Evolutionary conservation across 2,113 vertebrate genomes (phyloP).

Genomic region (Equus quagga): DNA sequence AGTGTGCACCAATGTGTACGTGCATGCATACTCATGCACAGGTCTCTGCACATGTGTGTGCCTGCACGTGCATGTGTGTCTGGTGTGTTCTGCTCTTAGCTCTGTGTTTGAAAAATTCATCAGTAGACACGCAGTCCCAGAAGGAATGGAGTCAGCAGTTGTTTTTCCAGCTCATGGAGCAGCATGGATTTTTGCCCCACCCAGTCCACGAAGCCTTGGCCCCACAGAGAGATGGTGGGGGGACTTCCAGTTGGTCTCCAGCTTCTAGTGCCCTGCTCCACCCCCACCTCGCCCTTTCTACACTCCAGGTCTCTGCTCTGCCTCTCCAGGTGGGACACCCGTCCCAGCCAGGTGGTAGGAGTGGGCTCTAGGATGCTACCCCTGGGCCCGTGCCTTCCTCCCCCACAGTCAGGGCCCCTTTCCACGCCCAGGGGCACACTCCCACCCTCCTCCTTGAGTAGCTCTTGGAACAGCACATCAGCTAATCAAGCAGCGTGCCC

Average conservation of each 20-base stretch:
- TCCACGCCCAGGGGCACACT: slow-evolving; percentile 23
- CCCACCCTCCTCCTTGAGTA: slow-evolving; percentile 9
- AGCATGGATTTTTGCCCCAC: not conserved
- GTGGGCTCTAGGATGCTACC: not conserved
- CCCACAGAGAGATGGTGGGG: not conserved
- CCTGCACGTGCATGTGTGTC: not conserved
- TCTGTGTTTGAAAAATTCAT: slow-evolving; percentile 64
- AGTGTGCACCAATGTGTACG: too few species aligned
- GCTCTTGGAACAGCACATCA: slow-evolving; percentile 68
- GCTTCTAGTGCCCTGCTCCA: not conserved
- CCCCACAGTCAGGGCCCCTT: not conserved
- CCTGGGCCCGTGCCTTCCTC: not conserved
- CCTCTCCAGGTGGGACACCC: not conserved
- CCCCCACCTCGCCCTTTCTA: not conserved
- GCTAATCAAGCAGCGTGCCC: slow-evolving; percentile 84
- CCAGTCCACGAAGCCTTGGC: not conserved
- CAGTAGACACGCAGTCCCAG: slow-evolving; percentile 49
- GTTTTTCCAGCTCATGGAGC: slow-evolving; percentile 51
- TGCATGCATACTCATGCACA: not conserved
- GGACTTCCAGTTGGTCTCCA: not conserved
- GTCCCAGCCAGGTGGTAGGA: not conserved
- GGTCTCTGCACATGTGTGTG: not conserved
- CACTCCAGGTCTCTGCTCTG: not conserved
- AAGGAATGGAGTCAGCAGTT: slow-evolving; percentile 56
- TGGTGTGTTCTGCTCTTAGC: slow-evolving; percentile 27